These are phyloP conservation scores for Pangasianodon gigas DNA, from an alignment of 2,113 vertebrate species.

Conservation along the genomic window DNA sequence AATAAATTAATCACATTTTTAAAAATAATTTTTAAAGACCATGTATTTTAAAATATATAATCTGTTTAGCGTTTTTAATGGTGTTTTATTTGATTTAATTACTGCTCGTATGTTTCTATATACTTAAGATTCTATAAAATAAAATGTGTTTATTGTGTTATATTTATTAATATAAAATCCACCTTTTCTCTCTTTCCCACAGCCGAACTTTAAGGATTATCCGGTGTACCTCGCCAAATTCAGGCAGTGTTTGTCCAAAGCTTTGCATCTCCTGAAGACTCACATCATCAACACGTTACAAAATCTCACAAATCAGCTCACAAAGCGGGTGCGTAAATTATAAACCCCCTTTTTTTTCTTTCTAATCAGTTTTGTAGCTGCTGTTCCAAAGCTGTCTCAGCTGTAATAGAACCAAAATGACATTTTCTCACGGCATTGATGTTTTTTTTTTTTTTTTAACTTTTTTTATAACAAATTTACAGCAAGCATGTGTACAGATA, in stretches of 20 bases:
- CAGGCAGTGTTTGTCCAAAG: conserved; percentile 96
- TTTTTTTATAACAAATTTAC: not conserved
- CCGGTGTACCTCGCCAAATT: conserved; percentile 90
- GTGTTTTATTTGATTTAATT: not conserved
- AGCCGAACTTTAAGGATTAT: conserved; percentile 98
- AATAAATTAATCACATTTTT: not conserved
- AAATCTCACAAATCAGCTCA: conserved; percentile 89
- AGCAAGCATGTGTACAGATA: not conserved
- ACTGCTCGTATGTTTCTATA: not conserved
- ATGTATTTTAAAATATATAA: too few relatives aligned
- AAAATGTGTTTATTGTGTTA: too few relatives aligned
- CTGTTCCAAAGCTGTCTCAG: not conserved
- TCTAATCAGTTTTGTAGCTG: too few relatives aligned
- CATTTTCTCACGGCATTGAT: not conserved
- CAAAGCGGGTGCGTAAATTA: conserved; percentile 82
- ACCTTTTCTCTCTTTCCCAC: conserved; percentile 61
- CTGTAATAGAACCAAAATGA: not conserved
- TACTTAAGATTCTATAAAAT: not conserved
- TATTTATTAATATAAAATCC: not conserved
- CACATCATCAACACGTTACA: conserved; percentile 92
- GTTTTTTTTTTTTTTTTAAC: not conserved
- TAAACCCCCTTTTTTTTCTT: not conserved
- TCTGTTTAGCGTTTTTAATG: not conserved
- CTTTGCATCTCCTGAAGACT: conserved; percentile 93
- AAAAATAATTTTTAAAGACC: not conserved